These are phyloP conservation scores for Elymnias hypermnestra DNA, from an alignment of 1,140 invertebrate genomes.

Conservation along the genomic window DNA sequence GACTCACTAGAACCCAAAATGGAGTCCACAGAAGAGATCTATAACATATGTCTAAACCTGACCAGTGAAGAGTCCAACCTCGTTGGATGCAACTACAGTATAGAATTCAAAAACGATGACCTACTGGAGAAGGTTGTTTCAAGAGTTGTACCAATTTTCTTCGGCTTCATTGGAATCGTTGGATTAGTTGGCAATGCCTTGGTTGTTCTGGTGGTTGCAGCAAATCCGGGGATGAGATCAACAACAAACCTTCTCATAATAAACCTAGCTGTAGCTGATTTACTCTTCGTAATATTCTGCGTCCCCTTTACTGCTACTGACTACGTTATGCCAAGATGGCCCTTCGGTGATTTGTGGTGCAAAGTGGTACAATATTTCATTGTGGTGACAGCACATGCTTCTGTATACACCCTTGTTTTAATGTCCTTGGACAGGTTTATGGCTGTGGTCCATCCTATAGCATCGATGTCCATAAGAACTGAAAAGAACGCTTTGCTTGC, in stretches of 20 bases:
- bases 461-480: conserved; percentile 91
- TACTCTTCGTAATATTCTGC: conserved; percentile 96
- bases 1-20: conserved; percentile 27
- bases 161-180: conserved; percentile 90
- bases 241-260: conserved; percentile 95
- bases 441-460: conserved; percentile 95
- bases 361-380: conserved; percentile 87
- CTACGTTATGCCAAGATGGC: conserved; percentile 92
- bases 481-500: conserved; percentile 88
- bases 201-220: conserved; percentile 89
- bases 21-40: conserved; percentile 64
- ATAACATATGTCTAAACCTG: conserved; percentile 61
- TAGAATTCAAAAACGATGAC: conserved; percentile 65
- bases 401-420: conserved; percentile 95
- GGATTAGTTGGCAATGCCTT: conserved; percentile 93
- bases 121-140: conserved; percentile 79
- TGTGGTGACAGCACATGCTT: conserved; percentile 94
- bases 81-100: conserved; percentile 52
- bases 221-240: conserved; percentile 93
- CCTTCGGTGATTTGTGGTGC: conserved; percentile 94
- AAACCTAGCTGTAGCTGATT: conserved; percentile 91
- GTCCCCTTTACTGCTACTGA: conserved; percentile 95
- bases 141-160: conserved; percentile 89
- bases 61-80: conserved; percentile 52
- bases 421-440: conserved; percentile 97